Conservation (phyloP, 2,888 invertebrate species). For the Hanleya hanleyi region DNA sequence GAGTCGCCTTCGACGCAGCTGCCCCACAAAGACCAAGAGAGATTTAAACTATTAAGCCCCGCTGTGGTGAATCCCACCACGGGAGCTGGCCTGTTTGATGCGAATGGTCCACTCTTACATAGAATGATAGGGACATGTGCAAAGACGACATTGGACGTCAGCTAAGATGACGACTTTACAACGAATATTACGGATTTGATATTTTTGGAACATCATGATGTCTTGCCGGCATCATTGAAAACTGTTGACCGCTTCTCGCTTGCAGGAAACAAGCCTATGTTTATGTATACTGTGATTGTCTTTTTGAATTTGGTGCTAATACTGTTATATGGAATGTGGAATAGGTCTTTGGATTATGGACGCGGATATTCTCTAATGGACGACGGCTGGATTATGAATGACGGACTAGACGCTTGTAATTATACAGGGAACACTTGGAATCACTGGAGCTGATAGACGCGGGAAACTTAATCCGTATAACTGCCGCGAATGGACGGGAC, state of each 20-base stretch:
- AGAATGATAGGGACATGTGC: conserved; percentile 18
- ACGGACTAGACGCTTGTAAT: no score
- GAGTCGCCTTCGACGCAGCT: neutral
- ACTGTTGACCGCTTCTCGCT: no score
- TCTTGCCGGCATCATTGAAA: no score
- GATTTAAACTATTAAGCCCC: conserved; percentile 6
- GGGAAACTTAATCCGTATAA: neutral
- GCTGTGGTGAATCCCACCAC: conserved; percentile 11
- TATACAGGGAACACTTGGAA: neutral
- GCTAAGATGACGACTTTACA: conserved; percentile 4
- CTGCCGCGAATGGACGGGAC: conserved; percentile 15
- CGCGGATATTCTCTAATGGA: no score
- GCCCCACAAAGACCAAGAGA: no score
- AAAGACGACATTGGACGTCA: neutral
- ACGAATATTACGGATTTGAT: conserved; percentile 11
- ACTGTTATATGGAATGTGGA: no score
- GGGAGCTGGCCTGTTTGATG: neutral
- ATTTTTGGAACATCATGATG: conserved; percentile 6
- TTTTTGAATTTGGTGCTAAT: no score
- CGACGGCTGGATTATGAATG: no score
- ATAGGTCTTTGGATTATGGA: no score
- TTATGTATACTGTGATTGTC: no score
- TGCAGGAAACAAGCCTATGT: no score
- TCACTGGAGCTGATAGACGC: neutral
- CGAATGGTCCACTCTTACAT: conserved; percentile 17